Conservation (phyloP, 30 jellyfish, hydroid and myxozoan genomes). For the Cassiopea andromeda region DNA sequence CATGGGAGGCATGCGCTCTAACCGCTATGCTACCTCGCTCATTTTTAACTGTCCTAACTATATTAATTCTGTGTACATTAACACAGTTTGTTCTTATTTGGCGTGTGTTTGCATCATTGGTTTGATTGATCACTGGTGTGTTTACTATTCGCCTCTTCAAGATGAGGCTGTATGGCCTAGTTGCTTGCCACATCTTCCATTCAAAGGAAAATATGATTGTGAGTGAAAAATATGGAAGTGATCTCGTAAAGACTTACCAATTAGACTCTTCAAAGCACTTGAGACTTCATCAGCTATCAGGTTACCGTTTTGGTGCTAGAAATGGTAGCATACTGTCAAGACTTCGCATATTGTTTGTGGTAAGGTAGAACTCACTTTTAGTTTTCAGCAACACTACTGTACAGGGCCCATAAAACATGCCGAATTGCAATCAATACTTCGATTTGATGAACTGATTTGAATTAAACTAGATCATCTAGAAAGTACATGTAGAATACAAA, state of each 20-base stretch:
- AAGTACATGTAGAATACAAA: no score
- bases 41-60: no score
- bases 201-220: slow-evolving; percentile 11
- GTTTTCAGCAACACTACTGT: background rate
- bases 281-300: background rate
- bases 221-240: slow-evolving; percentile 43
- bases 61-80: no score
- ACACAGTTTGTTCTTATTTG: no score
- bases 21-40: no score
- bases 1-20: no score
- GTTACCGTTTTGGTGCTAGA: background rate
- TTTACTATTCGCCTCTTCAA: background rate
- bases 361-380: background rate
- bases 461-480: no score
- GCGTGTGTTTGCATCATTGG: no score
- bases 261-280: background rate
- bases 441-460: no score
- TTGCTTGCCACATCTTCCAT: background rate
- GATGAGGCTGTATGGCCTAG: slow-evolving; percentile 19
- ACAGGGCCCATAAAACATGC: no score
- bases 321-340: slow-evolving; percentile 11
- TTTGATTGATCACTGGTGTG: background rate
- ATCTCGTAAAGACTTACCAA: slow-evolving; percentile 14
- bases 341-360: slow-evolving; percentile 41
- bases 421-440: no score